Conservation (phyloP, 2,797 vertebrate species). For the Gallinago stenura region DNA sequence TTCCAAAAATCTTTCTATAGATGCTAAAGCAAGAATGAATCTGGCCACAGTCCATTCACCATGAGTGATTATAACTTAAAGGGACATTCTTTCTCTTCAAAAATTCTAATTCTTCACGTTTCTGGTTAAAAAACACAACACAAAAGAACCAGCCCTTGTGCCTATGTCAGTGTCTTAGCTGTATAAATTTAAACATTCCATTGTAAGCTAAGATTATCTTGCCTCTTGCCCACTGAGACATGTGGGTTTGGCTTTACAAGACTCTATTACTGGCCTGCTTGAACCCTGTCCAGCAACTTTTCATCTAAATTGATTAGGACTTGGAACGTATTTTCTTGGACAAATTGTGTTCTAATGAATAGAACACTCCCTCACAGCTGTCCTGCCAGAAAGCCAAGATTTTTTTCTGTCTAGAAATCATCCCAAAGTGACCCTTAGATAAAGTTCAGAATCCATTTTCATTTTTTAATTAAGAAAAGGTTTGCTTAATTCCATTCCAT, state of each 20-base stretch:
- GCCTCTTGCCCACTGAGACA: slow-evolving; percentile 74
- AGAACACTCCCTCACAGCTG: slow-evolving; percentile 84
- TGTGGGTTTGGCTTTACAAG: slow-evolving; percentile 78
- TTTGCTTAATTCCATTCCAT: slow-evolving; percentile 70
- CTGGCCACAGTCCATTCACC: slow-evolving; percentile 28
- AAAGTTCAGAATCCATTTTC: slow-evolving; percentile 77
- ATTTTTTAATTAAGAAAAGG: slow-evolving; percentile 72
- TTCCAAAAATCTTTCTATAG: slow-evolving; percentile 45
- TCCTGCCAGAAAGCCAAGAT: slow-evolving; percentile 77
- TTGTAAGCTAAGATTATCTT: slow-evolving; percentile 81
- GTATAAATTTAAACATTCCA: slow-evolving; percentile 82
- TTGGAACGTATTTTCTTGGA: slow-evolving; percentile 83
- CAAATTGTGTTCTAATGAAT: slow-evolving; percentile 82
- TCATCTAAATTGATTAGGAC: slow-evolving; percentile 85
- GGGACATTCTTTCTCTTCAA: slow-evolving; percentile 16
- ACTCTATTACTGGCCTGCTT: slow-evolving; percentile 79
- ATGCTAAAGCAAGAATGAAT: slow-evolving; percentile 4
- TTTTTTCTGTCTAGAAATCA: slow-evolving; percentile 78
- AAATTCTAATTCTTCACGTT: slow-evolving; percentile 49
- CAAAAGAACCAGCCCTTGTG: slow-evolving; percentile 25
- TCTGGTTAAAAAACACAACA: background rate
- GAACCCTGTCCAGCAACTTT: slow-evolving; percentile 82
- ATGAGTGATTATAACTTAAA: slow-evolving; percentile 41
- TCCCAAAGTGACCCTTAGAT: slow-evolving; percentile 82
- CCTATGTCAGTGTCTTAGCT: slow-evolving; percentile 71